These are phyloP conservation scores for Ardeotis arabs DNA, from an alignment of 2,113 vertebrate genomes.

Conservation along the genomic window DNA sequence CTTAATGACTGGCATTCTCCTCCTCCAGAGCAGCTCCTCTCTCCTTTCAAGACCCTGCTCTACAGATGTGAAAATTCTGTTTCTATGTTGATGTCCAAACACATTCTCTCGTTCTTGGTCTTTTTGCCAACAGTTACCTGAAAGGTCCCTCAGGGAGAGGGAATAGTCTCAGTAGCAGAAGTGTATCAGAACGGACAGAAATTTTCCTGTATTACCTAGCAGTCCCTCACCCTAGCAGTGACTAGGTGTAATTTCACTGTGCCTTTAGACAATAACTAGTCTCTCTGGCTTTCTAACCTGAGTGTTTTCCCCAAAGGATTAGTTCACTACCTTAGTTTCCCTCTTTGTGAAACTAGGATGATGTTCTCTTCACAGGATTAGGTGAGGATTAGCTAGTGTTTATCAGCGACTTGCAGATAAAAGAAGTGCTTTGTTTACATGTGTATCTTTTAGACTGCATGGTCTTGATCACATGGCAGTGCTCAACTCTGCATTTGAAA, in stretches of 20 bases:
- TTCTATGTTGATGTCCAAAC: background rate
- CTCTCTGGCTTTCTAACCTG: background rate
- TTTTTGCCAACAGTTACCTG: background rate
- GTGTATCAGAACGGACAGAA: background rate
- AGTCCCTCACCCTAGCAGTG: background rate
- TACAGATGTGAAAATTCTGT: background rate
- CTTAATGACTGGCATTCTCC: background rate
- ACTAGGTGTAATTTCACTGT: background rate
- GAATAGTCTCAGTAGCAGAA: background rate
- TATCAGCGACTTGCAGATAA: constrained; percentile 5
- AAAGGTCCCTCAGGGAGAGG: background rate
- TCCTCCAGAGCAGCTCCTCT: background rate
- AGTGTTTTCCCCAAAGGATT: constrained; percentile 15
- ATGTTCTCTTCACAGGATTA: constrained; percentile 46
- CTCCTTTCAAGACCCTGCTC: background rate
- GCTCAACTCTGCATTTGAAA: background rate
- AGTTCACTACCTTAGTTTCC: background rate
- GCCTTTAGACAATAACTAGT: background rate
- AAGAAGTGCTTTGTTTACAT: constrained; percentile 19
- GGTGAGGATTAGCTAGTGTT: constrained; percentile 48
- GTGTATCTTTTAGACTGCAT: background rate
- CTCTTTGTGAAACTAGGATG: background rate
- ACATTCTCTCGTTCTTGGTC: background rate
- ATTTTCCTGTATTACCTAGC: background rate
- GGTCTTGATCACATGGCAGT: background rate